Evolutionary conservation across 2,888 invertebrate species (phyloP).

Genomic region (Falcaria lacertinaria): DNA sequence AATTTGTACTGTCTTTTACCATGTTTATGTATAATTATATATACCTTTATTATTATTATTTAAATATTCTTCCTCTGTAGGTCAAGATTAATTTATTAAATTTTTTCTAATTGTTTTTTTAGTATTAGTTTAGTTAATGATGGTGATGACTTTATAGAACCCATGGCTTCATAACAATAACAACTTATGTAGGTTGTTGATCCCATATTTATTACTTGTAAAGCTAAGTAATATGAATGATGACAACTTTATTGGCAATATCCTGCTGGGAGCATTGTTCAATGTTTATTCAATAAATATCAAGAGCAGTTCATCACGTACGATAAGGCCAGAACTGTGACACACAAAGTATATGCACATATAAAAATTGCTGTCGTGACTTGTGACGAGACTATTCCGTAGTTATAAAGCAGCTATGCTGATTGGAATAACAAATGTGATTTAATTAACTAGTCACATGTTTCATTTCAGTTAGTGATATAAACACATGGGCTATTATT

Average conservation of each 20-base stretch:
- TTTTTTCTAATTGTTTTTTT: too few relatives aligned
- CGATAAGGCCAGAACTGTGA: constrained; percentile 5
- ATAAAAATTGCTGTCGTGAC: constrained; percentile 32
- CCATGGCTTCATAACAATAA: neutral
- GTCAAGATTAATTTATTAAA: too few relatives aligned
- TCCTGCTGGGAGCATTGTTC: constrained; percentile 61
- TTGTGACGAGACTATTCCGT: constrained; percentile 32
- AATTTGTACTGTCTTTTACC: too few relatives aligned
- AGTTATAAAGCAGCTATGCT: constrained; percentile 22
- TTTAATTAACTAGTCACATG: constrained; percentile 29
- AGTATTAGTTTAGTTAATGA: too few relatives aligned
- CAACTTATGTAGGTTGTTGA: neutral
- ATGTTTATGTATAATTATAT: too few relatives aligned
- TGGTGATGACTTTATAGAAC: too few relatives aligned
- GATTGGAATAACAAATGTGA: constrained; percentile 45
- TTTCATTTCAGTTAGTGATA: constrained; percentile 5
- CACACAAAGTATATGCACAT: constrained; percentile 2
- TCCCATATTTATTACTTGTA: constrained; percentile 12
- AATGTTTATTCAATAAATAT: constrained; percentile 62
- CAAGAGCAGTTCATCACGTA: constrained; percentile 19
- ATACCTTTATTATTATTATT: too few relatives aligned
- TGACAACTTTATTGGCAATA: constrained; percentile 65
- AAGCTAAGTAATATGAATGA: constrained; percentile 42
- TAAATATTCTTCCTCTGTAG: too few relatives aligned
- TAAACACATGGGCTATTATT: neutral